Percentiles rank a stretch among this genome's conserved stretches.
phyloP scores from a whole-genome alignment of 2,113 vertebrate species.

The Epinephelus cyanopodus region DNA sequence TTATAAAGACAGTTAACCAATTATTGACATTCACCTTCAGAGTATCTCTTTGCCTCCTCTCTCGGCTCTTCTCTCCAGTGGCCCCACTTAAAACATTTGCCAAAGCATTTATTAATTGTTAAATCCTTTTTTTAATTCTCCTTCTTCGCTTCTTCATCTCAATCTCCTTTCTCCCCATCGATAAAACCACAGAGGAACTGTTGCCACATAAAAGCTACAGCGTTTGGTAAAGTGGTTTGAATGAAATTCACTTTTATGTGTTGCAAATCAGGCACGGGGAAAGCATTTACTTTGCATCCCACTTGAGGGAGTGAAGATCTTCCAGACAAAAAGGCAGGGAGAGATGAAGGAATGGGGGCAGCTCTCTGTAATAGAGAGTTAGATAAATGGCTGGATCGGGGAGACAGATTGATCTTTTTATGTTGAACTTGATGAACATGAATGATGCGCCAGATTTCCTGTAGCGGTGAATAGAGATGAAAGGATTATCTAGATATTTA shows the following conservation, averaged over 20 bases:
- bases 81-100: conserved; percentile 50
- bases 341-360: conserved; percentile 69
- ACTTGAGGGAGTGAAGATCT: conserved; percentile 64
- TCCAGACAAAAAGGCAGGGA: conserved; percentile 53
- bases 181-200: conserved; percentile 51
- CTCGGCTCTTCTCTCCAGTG: conserved; percentile 28
- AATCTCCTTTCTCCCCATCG: conserved; percentile 22
- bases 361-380: conserved; percentile 53
- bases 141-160: conserved; percentile 15
- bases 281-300: conserved; percentile 65
- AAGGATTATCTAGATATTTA: conserved; percentile 77
- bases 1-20: conserved; percentile 60
- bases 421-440: conserved; percentile 73
- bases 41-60: conserved; percentile 9
- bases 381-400: conserved; percentile 58
- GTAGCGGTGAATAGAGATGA: conserved; percentile 74
- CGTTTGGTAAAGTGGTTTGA: conserved; percentile 49
- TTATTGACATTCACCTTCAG: conserved; percentile 61
- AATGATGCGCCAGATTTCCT: conserved; percentile 78
- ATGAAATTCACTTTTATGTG: conserved; percentile 61
- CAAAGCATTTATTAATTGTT: conserved; percentile 59
- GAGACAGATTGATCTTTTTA: conserved; percentile 67
- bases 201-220: conserved; percentile 58
- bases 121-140: conserved; percentile 21
- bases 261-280: conserved; percentile 51